Base-by-base conservation (phyloP, 2,888 invertebrate genomes). In the Eulithis prunata region DNA sequence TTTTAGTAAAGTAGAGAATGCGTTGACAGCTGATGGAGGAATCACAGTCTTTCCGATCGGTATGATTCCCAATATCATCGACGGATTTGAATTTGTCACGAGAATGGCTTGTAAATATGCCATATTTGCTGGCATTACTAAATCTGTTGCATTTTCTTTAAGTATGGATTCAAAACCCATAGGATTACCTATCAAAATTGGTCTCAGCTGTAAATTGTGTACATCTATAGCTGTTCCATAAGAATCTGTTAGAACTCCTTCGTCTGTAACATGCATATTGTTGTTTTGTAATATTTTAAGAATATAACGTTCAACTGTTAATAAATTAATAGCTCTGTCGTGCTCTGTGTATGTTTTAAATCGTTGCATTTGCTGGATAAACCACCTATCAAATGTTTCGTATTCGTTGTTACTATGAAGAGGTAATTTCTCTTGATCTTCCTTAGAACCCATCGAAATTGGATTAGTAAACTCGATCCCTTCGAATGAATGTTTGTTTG, bases 51-150 rank as follows among this genome's bases (percentile, higher is more conserved):
- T 81, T 4, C 80, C 81, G 21, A 88, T 62, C 0, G 87, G 87
- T 68, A 89, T 80, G 11, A 88, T 75, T 0, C 85, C 88, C 51
- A 90, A 71, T 62, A 87, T 72, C 63, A 75, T 83, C 10, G 80
- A 77, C 4, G 89, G 88, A 52, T 80, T 55, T 3, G 72, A 64
- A 12, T 80, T 68, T 7, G 82, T 79, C 1, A 89, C 70, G 3
- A 89, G 72, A 64, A 88, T 65, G 6, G 81, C 82, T 76, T 87
- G 79, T 38, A 86, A 69, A 62, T 81, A 85, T 0, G 81, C 78
- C 8, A 75, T 67, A 54, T 75, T 46, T 12, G 47, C n/a, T 56
- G 69, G 61, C 12, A 57, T 12, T 11, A 54, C 21, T n/a, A 21
- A 47, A 32, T 62, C 54, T 47, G 28, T 52, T 21, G 7, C 36